phyloP scores from a whole-genome alignment of 2,113 vertebrate genomes.

The Oryzias melastigma region DNA sequence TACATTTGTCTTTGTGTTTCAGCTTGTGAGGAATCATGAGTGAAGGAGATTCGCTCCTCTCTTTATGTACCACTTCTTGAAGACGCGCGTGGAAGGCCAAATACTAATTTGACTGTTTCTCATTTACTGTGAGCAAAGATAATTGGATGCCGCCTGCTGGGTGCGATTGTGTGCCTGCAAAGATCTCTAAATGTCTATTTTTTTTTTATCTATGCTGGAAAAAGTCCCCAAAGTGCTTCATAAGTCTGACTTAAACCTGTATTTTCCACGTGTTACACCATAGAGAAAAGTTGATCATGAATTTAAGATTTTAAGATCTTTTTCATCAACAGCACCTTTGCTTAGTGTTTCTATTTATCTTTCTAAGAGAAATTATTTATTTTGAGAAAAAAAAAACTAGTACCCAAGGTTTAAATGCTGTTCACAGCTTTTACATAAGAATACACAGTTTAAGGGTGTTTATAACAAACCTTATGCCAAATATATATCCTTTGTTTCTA shows the following conservation, averaged over 20 bases:
- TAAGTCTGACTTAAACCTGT: slow-evolving; percentile 21
- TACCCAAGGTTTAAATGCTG: too few relatives aligned
- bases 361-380: too few relatives aligned
- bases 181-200: slow-evolving; percentile 15
- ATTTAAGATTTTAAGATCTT: neutral
- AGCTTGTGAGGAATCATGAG: slow-evolving; percentile 58
- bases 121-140: slow-evolving; percentile 64
- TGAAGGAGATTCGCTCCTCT: slow-evolving; percentile 52
- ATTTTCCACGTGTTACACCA: slow-evolving; percentile 3
- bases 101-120: slow-evolving; percentile 62
- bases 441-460: too few relatives aligned
- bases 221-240: slow-evolving; percentile 13
- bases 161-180: slow-evolving; percentile 48
- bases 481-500: too few relatives aligned
- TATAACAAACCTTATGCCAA: too few relatives aligned
- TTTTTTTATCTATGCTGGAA: slow-evolving; percentile 38
- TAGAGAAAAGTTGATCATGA: neutral
- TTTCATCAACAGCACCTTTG: neutral
- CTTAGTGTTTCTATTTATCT: too few relatives aligned
- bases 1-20: slow-evolving; percentile 70
- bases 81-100: slow-evolving; percentile 32
- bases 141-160: slow-evolving; percentile 63
- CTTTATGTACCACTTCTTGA: slow-evolving; percentile 42
- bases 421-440: too few relatives aligned
- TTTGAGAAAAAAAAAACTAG: too few relatives aligned